A percentile compares a stretch with the other conserved stretches of the same genome.
Conservation (phyloP, 1,140 invertebrate species). For the Orchesella cincta region DNA sequence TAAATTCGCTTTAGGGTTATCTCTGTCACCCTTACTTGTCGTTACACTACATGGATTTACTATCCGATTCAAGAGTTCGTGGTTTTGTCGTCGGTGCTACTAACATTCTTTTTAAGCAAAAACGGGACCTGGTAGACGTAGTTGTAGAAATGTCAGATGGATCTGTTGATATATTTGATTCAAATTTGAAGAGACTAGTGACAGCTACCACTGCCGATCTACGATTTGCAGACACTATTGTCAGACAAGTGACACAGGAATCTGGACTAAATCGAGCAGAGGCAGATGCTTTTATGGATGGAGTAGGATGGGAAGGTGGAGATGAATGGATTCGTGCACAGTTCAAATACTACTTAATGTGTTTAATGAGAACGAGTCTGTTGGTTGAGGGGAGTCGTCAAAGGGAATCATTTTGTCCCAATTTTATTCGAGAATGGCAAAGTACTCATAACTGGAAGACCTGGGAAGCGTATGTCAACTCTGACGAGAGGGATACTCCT, state of each 20-base stretch:
- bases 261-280: slow-evolving; percentile 59
- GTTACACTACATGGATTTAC: slow-evolving; percentile 88
- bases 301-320: slow-evolving; percentile 84
- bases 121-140: slow-evolving; percentile 87
- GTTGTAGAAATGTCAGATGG: slow-evolving; percentile 82
- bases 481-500: slow-evolving; percentile 64
- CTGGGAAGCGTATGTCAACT: slow-evolving; percentile 66
- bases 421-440: slow-evolving; percentile 83
- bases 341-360: slow-evolving; percentile 88
- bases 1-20: slow-evolving; percentile 68
- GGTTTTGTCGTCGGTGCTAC: slow-evolving; percentile 95
- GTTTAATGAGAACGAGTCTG: slow-evolving; percentile 78
- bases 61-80: slow-evolving; percentile 82
- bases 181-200: slow-evolving; percentile 77
- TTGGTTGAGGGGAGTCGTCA: slow-evolving; percentile 73
- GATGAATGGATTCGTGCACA: slow-evolving; percentile 95
- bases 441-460: slow-evolving; percentile 83
- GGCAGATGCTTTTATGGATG: slow-evolving; percentile 71
- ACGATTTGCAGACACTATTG: slow-evolving; percentile 89
- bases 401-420: slow-evolving; percentile 83
- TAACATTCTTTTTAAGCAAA: slow-evolving; percentile 95
- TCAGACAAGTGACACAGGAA: slow-evolving; percentile 78
- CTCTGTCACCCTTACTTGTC: slow-evolving; percentile 95
- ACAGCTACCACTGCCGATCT: slow-evolving; percentile 91
- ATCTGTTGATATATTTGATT: slow-evolving; percentile 84